These are phyloP conservation scores for Flexamia atlantica DNA, from an alignment of 2,888 invertebrate genomes.

Conservation along the genomic window DNA sequence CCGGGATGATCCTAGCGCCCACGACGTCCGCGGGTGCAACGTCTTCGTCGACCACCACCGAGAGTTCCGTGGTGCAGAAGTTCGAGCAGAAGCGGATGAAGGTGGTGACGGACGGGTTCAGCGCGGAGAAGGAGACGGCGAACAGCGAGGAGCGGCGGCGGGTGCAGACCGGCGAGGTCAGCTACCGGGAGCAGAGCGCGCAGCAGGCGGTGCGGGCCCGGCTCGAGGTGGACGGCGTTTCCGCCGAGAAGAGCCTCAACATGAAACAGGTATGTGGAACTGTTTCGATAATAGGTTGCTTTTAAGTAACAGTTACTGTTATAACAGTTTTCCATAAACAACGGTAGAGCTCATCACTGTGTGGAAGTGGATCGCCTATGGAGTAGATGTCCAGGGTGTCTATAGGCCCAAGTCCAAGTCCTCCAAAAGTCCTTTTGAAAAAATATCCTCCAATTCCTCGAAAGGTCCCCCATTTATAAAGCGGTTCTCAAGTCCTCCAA, in stretches of 20 bases:
- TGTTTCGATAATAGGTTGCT: too few species aligned
- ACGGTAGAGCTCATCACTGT: too few species aligned
- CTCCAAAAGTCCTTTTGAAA: too few species aligned
- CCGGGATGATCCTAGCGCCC: slow-evolving; percentile 38
- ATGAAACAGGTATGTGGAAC: slow-evolving; percentile 82
- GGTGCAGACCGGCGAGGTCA: slow-evolving; percentile 82
- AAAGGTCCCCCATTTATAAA: too few species aligned
- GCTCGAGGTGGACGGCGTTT: slow-evolving; percentile 90
- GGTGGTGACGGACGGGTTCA: slow-evolving; percentile 89
- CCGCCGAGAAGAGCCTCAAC: slow-evolving; percentile 91
- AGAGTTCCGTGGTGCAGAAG: slow-evolving; percentile 76
- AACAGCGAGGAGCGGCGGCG: slow-evolving; percentile 85
- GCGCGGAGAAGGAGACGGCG: slow-evolving; percentile 86
- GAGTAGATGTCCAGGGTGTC: too few species aligned
- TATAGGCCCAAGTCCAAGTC: too few species aligned
- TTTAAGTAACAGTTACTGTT: too few species aligned
- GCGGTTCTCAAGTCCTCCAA: too few species aligned
- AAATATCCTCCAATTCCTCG: too few species aligned
- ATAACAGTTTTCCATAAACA: too few species aligned
- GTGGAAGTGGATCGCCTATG: too few species aligned
- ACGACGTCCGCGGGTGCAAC: slow-evolving; percentile 46
- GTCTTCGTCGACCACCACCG: slow-evolving; percentile 50
- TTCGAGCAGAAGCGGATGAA: slow-evolving; percentile 90
- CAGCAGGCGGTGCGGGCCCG: slow-evolving; percentile 88
- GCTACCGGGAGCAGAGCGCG: slow-evolving; percentile 75